A percentile compares a stretch with the other conserved stretches of the same genome.
phyloP scores from a whole-genome alignment of 30 jellyfish, hydroid and myxozoan genomes.

The Mastigias papua region DNA sequence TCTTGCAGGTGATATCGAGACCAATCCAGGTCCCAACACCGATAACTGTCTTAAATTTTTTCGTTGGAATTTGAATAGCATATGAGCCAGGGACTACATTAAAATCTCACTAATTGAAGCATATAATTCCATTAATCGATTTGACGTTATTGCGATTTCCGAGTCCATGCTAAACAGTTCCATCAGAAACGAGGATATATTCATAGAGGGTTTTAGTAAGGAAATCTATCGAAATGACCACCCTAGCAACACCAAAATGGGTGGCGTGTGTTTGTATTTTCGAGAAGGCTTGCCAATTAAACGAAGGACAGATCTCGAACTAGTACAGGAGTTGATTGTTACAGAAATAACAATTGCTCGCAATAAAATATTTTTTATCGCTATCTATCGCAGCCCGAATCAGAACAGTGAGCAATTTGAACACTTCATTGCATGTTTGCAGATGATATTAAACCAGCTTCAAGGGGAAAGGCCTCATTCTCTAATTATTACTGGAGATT shows the following conservation, averaged over 20 bases:
- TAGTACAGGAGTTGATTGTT: constrained; percentile 38
- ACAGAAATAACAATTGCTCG: constrained; percentile 49
- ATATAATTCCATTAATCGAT: not conserved
- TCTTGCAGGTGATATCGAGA: too few species aligned
- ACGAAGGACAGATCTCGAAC: constrained; percentile 61
- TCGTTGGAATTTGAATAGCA: too few species aligned
- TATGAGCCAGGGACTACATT: constrained; percentile 23
- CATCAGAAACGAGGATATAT: constrained; percentile 4
- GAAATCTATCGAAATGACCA: too few species aligned
- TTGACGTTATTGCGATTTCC: constrained; percentile 19
- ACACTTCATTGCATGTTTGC: constrained; percentile 29
- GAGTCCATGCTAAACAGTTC: constrained; percentile 39
- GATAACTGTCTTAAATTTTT: constrained; percentile 12
- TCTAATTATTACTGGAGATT: constrained; percentile 51
- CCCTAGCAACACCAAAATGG: too few species aligned
- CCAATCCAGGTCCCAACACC: constrained; percentile 32
- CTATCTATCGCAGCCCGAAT: constrained; percentile 63
- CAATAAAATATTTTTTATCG: constrained; percentile 25
- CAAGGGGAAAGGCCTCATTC: constrained; percentile 42
- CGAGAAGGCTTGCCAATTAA: constrained; percentile 65
- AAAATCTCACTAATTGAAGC: constrained; percentile 28
- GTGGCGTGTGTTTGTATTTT: constrained; percentile 42
- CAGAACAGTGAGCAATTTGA: too few species aligned
- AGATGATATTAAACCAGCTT: constrained; percentile 39
- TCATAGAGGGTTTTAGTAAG: constrained; percentile 27